These are phyloP conservation scores for Gnathonemus echidnorhynchus DNA, from an alignment of 2,113 vertebrate genomes.

Conservation along the genomic window DNA sequence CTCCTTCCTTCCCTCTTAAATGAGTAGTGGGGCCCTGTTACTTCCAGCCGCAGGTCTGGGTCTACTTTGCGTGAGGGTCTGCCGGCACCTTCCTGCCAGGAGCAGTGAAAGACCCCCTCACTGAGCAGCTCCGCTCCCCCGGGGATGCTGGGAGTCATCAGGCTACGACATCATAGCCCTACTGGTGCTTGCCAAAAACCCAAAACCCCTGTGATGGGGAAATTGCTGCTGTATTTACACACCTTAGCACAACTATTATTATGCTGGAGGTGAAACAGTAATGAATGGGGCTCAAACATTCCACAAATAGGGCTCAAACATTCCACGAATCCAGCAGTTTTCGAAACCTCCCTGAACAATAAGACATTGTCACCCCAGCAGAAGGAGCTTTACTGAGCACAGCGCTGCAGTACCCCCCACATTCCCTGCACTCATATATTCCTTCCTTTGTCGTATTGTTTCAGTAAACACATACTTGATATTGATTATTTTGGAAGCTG, in stretches of 20 bases:
- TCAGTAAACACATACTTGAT: constrained; percentile 47
- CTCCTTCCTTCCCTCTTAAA: neutral
- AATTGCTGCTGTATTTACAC: constrained; percentile 45
- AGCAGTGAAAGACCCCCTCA: neutral
- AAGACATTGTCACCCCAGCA: constrained; percentile 46
- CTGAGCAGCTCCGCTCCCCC: neutral
- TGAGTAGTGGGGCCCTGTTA: neutral
- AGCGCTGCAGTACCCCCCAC: constrained; percentile 12
- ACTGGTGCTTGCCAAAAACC: constrained; percentile 9
- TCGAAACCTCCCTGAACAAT: constrained; percentile 42
- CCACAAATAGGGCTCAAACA: constrained; percentile 29
- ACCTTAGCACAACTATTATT: constrained; percentile 47
- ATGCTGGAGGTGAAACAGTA: constrained; percentile 34
- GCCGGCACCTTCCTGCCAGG: neutral
- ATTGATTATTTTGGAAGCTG: constrained; percentile 33
- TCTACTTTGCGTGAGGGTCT: neutral
- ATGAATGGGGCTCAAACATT: constrained; percentile 24
- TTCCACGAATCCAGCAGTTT: constrained; percentile 50
- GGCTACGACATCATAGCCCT: constrained; percentile 30
- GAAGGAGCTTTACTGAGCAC: constrained; percentile 33
- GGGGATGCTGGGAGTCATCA: neutral
- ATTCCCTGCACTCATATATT: constrained; percentile 40
- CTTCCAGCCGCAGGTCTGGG: neutral
- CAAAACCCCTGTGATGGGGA: constrained; percentile 36
- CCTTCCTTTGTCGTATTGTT: constrained; percentile 55